These are phyloP conservation scores for Neodiprion lecontei DNA, from an alignment of 1,140 invertebrate genomes.

Conservation along the genomic window DNA sequence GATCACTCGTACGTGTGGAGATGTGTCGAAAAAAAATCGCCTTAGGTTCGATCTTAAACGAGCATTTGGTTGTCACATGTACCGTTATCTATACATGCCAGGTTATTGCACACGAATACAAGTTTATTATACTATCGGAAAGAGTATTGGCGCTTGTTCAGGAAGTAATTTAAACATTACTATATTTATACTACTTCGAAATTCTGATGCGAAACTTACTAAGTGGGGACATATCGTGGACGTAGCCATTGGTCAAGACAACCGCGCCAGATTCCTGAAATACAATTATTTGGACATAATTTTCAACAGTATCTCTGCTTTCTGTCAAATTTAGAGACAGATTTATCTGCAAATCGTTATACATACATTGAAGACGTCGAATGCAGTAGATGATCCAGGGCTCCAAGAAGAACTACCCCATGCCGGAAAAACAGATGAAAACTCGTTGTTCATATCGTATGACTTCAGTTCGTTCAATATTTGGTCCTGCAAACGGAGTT, in stretches of 20 bases:
- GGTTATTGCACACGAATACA: background rate
- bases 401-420: conserved; percentile 65
- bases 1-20: too few species aligned
- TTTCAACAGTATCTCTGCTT: background rate
- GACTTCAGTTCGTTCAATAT: conserved; percentile 71
- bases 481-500: conserved; percentile 55
- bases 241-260: conserved; percentile 76
- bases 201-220: conserved; percentile 61
- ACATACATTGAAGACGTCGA: conserved; percentile 71
- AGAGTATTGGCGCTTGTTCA: background rate
- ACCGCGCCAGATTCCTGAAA: conserved; percentile 81
- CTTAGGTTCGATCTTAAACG: too few species aligned
- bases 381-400: conserved; percentile 69
- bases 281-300: conserved; percentile 23
- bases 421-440: conserved; percentile 44
- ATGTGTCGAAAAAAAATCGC: too few species aligned
- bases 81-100: background rate
- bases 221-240: conserved; percentile 65
- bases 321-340: conserved; percentile 24
- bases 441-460: conserved; percentile 65
- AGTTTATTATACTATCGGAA: conserved; percentile 1
- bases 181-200: conserved; percentile 9
- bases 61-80: too few species aligned
- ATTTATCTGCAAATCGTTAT: conserved; percentile 15
- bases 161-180: conserved; percentile 1